Evolutionary conservation across 2,797 vertebrate genomes (phyloP).

Genomic region (Oreortyx pictus): DNA sequence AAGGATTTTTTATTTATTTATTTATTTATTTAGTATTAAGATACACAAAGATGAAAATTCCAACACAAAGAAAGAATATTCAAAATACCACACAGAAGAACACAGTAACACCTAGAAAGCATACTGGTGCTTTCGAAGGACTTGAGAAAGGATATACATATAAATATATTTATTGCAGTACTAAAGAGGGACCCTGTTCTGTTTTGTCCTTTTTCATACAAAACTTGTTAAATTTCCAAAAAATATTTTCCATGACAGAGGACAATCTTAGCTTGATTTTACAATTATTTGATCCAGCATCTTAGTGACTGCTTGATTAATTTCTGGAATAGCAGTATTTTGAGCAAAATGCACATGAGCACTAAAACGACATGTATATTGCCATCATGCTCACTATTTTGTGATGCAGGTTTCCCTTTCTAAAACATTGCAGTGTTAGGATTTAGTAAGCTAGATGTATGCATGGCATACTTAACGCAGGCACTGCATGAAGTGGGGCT

Average conservation of each 20-base stretch:
- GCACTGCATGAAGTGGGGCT: background rate
- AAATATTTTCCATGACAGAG: background rate
- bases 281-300: background rate
- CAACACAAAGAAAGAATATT: background rate
- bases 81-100: background rate
- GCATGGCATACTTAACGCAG: background rate
- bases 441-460: background rate
- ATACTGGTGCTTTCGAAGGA: background rate
- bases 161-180: background rate
- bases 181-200: background rate
- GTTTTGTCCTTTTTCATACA: background rate
- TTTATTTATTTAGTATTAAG: background rate
- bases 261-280: background rate
- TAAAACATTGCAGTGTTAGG: background rate
- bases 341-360: background rate
- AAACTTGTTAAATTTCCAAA: background rate
- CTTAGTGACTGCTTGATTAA: background rate
- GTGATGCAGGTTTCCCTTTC: background rate
- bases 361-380: background rate
- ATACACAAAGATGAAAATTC: background rate
- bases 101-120: background rate
- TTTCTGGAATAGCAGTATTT: background rate
- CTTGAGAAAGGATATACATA: background rate
- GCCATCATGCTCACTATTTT: background rate
- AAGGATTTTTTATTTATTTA: background rate